phyloP scores from a whole-genome alignment of 2,113 vertebrate species.

The Cyanoderma ruficeps region DNA sequence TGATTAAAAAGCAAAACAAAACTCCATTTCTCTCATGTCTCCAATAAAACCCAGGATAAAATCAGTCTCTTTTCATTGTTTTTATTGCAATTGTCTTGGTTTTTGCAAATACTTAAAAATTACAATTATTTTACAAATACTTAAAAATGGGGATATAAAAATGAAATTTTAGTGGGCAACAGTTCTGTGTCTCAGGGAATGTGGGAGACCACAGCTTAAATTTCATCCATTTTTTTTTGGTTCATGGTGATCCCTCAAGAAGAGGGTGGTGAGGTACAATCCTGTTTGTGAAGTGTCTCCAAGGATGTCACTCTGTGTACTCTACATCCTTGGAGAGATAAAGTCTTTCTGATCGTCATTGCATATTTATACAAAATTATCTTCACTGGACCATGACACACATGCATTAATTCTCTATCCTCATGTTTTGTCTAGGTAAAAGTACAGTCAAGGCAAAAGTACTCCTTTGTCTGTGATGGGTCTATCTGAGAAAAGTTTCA shows the following conservation, averaged over 20 bases:
- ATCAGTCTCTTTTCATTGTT: not conserved
- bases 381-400: not conserved
- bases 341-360: not conserved
- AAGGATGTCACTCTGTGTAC: not conserved
- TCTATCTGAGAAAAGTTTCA: not conserved
- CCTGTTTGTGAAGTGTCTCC: not conserved
- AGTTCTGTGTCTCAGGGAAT: not conserved
- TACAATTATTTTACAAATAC: not conserved
- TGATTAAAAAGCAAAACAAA: not conserved
- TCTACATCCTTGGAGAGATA: not conserved
- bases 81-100: not conserved
- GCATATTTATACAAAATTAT: not conserved
- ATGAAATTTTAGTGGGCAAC: not conserved
- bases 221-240: not conserved
- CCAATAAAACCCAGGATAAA: not conserved
- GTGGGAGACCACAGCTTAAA: not conserved
- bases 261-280: fast-evolving
- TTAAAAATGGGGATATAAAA: not conserved
- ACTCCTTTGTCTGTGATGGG: not conserved
- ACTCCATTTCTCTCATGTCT: not conserved
- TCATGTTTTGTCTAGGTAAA: not conserved
- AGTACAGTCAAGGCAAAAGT: not conserved
- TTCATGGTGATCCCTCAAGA: not conserved
- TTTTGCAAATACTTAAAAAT: not conserved
- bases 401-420: not conserved